Evolutionary conservation across 2,888 invertebrate species (phyloP), one percentile per base, ranked within the genome.

Genomic region (Thumatha senex): DNA sequence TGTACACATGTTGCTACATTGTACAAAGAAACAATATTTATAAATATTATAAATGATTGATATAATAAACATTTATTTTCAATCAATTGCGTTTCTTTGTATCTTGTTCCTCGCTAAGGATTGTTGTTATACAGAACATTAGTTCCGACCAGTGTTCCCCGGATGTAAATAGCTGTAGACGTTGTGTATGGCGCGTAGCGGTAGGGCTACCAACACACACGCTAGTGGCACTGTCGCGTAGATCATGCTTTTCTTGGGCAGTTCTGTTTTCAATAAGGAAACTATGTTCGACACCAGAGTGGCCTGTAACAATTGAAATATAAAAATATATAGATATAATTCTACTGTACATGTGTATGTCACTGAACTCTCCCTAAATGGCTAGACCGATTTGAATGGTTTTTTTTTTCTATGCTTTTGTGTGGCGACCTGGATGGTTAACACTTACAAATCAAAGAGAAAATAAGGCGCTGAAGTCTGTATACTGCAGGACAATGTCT

Each of bases 21-120:
- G 91, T 91, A 91, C 90, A 91, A 90, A 64, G 89, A 84, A 84
- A 84, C 80, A 85, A 87, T 90, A 90, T 89, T 89, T 90, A 89
- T 89, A 77, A 85, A 84, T 84, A 88, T 86, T 85, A 82, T 86
- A 86, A 89, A 84, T 83, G 86, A 89, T 89, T 89, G 88, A 90
- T 88, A 86, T 76, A 90, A 87, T 90, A 91, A 90, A 89, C 80
- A 84, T 82, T 84, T 90, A 89, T 89, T 89, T 87, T 89, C 83
- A 88, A 84, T 82, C 81, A 79, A 54, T 71, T 58, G 61, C 64
- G 49, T 79, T 78, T 78, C 76, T 75, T 54, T 40, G 48, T 62
- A 24, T 58, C 15, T 51, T 40, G 18, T n/a, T 3, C 1, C 18
- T 24, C 18, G 18, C 5, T 24, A n/a, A 38, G 18, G 12, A 31